Conservation (phyloP, 2,113 vertebrate species). For the Butorides virescens region DNA sequence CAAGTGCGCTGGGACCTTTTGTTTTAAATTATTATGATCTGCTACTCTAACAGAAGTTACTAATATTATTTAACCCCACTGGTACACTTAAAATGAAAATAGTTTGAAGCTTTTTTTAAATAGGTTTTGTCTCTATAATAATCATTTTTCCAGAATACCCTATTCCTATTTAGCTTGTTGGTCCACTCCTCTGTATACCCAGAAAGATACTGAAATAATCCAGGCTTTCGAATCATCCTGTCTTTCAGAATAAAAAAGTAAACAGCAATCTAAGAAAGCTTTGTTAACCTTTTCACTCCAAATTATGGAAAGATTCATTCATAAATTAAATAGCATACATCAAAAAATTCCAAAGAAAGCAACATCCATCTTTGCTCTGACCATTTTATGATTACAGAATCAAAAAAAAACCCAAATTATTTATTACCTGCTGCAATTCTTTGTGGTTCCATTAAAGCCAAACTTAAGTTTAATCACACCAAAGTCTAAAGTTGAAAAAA, state of each 20-base stretch:
- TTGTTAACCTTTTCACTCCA: not conserved
- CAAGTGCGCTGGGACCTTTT: not conserved
- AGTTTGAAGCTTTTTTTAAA: not conserved
- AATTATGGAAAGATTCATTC: not conserved
- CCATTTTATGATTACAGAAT: not conserved
- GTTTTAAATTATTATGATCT: constrained; percentile 43
- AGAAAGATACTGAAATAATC: not conserved
- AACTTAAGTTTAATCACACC: not conserved
- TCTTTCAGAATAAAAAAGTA: not conserved
- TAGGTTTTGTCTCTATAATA: not conserved
- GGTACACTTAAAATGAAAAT: not conserved
- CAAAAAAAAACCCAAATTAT: not conserved
- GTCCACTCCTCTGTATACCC: not conserved
- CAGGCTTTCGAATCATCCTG: not conserved
- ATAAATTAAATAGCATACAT: not conserved
- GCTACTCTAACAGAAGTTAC: constrained; percentile 33
- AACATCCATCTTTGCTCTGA: not conserved
- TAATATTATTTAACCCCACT: constrained; percentile 29
- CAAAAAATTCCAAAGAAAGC: not conserved
- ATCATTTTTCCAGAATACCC: not conserved
- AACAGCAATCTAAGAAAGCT: not conserved
- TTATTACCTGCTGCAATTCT: not conserved
- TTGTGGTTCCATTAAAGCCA: not conserved
- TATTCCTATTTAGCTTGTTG: not conserved
- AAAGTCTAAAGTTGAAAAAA: not conserved